A percentile compares a stretch with the other conserved stretches of the same genome.
Evolutionary conservation across 2,113 vertebrate genomes (phyloP).

Genomic region (Machaerirhynchus nigripectus): DNA sequence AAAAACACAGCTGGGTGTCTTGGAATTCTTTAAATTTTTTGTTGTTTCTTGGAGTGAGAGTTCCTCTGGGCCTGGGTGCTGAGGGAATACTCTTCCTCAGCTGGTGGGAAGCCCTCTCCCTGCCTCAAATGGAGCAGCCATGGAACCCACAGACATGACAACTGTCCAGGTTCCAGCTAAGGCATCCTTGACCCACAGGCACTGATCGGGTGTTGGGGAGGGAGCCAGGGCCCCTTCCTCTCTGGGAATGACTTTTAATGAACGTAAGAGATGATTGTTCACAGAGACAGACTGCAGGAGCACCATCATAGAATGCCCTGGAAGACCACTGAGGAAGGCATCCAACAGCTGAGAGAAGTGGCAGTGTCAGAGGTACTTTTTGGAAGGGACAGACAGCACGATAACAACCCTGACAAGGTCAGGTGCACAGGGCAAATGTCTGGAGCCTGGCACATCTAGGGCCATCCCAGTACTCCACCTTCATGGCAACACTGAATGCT

Average conservation of each 20-base stretch:
- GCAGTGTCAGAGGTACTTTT: neutral
- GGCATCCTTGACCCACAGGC: neutral
- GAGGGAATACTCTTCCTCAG: neutral
- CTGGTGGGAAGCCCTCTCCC: neutral
- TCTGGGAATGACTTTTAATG: neutral
- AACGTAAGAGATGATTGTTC: neutral
- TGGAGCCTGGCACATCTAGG: neutral
- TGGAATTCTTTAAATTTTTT: neutral
- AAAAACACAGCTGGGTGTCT: neutral
- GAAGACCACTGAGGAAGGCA: neutral
- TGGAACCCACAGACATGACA: neutral
- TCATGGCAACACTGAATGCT: neutral
- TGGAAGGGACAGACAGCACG: rapidly evolving
- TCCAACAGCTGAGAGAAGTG: neutral
- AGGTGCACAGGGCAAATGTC: neutral
- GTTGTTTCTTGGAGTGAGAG: neutral
- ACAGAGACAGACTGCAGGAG: neutral
- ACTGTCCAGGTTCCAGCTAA: neutral
- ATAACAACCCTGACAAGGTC: neutral
- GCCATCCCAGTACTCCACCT: neutral
- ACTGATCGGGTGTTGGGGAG: rapidly evolving
- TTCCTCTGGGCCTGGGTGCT: neutral
- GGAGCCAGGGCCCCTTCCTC: neutral
- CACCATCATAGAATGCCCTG: neutral
- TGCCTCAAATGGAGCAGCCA: neutral